Percentiles rank a stretch among this genome's conserved stretches.
Evolutionary conservation across 2,797 vertebrate genomes (phyloP).

Genomic region (Melanotaenia maccullochi): DNA sequence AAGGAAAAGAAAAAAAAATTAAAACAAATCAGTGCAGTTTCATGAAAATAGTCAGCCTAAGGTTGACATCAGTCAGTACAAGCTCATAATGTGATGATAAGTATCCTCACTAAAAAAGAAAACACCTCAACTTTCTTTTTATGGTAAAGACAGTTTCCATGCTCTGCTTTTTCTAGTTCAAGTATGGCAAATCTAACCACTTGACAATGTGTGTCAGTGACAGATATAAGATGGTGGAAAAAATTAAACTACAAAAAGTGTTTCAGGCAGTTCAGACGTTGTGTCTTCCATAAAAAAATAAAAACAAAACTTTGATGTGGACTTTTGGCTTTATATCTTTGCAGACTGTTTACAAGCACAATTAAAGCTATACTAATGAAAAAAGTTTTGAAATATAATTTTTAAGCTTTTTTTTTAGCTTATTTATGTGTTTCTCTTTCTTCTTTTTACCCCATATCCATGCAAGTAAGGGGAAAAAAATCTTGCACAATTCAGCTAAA

Average conservation of each 20-base stretch:
- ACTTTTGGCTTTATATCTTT: background rate
- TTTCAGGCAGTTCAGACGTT: background rate
- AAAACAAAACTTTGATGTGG: background rate
- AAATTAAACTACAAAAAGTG: background rate
- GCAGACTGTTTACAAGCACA: background rate
- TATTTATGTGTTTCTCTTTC: slow-evolving; percentile 3
- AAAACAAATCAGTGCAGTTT: too few species aligned
- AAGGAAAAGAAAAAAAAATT: too few species aligned
- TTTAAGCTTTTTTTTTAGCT: background rate
- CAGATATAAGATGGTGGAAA: too few species aligned
- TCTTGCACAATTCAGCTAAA: slow-evolving; percentile 1
- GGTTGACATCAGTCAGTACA: too few species aligned
- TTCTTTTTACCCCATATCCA: background rate
- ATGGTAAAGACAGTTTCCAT: too few species aligned
- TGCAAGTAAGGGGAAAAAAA: background rate
- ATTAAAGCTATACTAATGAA: background rate
- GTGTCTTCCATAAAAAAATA: background rate
- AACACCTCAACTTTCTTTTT: too few species aligned
- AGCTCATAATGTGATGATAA: too few species aligned
- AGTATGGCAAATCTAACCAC: too few species aligned
- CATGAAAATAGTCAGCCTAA: too few species aligned
- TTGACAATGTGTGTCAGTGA: too few species aligned
- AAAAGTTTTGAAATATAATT: background rate
- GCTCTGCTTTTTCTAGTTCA: too few species aligned
- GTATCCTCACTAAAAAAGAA: too few species aligned